These are phyloP conservation scores for Hyla sarda DNA, from an alignment of 2,113 vertebrate genomes.

Conservation along the genomic window DNA sequence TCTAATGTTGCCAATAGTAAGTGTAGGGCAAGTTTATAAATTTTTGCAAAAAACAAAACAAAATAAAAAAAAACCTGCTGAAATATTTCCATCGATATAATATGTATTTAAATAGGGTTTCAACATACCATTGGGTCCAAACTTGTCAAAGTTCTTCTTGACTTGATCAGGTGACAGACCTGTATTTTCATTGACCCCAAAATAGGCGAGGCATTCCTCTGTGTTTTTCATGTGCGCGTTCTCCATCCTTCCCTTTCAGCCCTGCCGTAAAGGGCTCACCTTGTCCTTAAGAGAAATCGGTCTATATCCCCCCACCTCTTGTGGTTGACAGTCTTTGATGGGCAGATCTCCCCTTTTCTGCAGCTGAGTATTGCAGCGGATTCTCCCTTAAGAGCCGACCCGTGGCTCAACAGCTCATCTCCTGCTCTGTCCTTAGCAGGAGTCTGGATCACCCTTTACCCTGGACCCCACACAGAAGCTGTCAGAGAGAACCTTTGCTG, in stretches of 20 bases:
- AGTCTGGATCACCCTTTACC: constrained; percentile 59
- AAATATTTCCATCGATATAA: not conserved
- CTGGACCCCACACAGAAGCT: constrained; percentile 67
- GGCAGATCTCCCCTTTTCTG: constrained; percentile 46
- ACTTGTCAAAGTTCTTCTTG: constrained; percentile 87
- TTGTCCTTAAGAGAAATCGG: constrained; percentile 50
- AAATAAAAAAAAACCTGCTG: too few species aligned
- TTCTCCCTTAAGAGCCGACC: constrained; percentile 52
- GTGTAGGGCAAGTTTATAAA: too few species aligned
- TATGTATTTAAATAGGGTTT: not conserved
- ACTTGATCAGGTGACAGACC: constrained; percentile 84
- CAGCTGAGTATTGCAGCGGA: constrained; percentile 32
- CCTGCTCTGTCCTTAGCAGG: constrained; percentile 58
- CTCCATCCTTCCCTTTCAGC: constrained; percentile 79
- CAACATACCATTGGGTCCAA: constrained; percentile 83
- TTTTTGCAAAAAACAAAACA: too few species aligned
- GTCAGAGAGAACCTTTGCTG: constrained; percentile 65
- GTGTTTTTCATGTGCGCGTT: constrained; percentile 78
- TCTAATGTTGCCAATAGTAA: not conserved
- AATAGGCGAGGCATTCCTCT: constrained; percentile 82
- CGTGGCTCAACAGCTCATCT: constrained; percentile 62
- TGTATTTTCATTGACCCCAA: constrained; percentile 79
- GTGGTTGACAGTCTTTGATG: constrained; percentile 34
- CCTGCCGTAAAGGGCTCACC: constrained; percentile 44
- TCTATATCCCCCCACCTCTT: constrained; percentile 30